Conservation (phyloP, 2,888 invertebrate species). For the Colostygia pectinataria region DNA sequence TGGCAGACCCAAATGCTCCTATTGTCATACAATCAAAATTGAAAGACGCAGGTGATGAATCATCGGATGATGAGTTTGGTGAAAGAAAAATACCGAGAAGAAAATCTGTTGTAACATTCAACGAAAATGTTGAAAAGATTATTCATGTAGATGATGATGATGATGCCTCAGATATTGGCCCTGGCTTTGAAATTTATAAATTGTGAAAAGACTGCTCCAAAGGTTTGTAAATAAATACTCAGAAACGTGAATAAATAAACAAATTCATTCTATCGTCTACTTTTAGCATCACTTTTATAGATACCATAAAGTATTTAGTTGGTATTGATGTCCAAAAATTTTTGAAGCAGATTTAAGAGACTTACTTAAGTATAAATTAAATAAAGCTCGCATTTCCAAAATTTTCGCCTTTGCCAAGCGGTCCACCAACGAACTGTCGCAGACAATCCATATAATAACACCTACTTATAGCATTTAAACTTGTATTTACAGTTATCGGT, state of each 20-base stretch:
- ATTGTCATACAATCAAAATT: constrained; percentile 72
- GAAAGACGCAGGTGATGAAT: constrained; percentile 61
- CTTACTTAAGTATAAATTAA: no score
- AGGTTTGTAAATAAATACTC: constrained; percentile 15
- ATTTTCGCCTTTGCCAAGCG: constrained; percentile 23
- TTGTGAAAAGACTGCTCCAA: constrained; percentile 40
- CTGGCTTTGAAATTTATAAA: constrained; percentile 56
- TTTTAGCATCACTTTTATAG: no score
- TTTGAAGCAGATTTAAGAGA: no score
- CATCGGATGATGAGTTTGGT: constrained; percentile 72
- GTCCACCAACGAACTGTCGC: constrained; percentile 46
- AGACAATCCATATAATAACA: constrained; percentile 32
- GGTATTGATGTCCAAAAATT: no score
- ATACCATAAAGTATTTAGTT: no score
- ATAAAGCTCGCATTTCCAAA: no score
- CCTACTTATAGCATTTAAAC: constrained; percentile 52
- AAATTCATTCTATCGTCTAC: no score
- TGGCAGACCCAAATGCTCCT: constrained; percentile 47
- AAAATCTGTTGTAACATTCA: constrained; percentile 81
- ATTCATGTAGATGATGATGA: constrained; percentile 76
- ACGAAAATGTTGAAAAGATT: constrained; percentile 80
- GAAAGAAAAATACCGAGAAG: constrained; percentile 55
- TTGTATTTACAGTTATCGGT: constrained; percentile 67
- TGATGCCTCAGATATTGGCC: constrained; percentile 37
- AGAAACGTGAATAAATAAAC: constrained; percentile 6